Percentiles rank a stretch among this genome's conserved stretches.
These are phyloP conservation scores for Cryptops parisi DNA, from an alignment of 2,888 invertebrate genomes.

Conservation along the genomic window DNA sequence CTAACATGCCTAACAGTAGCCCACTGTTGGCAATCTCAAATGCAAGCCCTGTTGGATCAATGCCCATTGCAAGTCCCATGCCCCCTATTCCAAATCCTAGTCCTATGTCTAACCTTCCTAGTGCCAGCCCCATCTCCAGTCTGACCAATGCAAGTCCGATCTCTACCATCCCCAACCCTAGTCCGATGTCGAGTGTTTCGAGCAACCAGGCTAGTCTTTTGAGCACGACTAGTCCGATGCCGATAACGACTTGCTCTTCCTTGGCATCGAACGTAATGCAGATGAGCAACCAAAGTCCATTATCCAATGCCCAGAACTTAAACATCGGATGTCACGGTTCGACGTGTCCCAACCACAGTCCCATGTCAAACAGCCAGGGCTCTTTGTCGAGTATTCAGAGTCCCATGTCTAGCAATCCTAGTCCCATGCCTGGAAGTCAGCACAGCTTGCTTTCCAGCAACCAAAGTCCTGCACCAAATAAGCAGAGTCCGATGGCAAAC, in stretches of 20 bases:
- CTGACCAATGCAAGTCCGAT: conserved; percentile 9
- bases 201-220: conserved; percentile 3
- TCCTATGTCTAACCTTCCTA: conserved; percentile 11
- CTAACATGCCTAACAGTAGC: background rate
- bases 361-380: conserved; percentile 11
- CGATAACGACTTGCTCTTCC: background rate
- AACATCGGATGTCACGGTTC: background rate
- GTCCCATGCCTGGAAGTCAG: conserved; percentile 9
- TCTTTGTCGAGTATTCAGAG: conserved; percentile 11
- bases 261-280: background rate
- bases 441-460: background rate
- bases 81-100: conserved; percentile 10
- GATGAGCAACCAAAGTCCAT: conserved; percentile 5
- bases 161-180: conserved; percentile 7
- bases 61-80: conserved; percentile 2
- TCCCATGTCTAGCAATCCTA: conserved; percentile 12
- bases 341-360: background rate
- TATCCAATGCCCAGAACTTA: background rate
- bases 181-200: conserved; percentile 6
- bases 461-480: background rate
- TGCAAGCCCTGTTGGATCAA: conserved; percentile 8
- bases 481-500: background rate
- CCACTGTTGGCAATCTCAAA: conserved; percentile 6
- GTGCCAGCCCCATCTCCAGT: conserved; percentile 10
- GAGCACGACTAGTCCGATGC: conserved; percentile 9